Percentiles rank a stretch among this genome's conserved stretches.
These are phyloP conservation scores for Xerus inauris DNA, from an alignment of 2,113 vertebrate genomes.

Conservation along the genomic window DNA sequence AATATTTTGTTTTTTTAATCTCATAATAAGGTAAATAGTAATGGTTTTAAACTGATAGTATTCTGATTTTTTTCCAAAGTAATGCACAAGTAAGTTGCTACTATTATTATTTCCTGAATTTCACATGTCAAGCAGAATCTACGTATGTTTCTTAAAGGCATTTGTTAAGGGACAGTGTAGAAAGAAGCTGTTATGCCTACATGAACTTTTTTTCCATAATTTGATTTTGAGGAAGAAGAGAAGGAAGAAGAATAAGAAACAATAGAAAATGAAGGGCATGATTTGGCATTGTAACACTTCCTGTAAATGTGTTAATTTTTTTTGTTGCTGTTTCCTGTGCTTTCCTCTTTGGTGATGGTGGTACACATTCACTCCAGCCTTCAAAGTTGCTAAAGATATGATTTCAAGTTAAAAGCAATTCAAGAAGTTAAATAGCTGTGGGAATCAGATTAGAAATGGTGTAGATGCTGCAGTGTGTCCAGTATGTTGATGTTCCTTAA, in stretches of 20 bases:
- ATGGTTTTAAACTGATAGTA: neutral
- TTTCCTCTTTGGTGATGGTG: neutral
- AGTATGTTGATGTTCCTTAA: neutral
- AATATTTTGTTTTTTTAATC: neutral
- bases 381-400: neutral
- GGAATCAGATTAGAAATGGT: neutral
- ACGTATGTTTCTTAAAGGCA: neutral
- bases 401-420: neutral
- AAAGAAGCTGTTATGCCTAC: neutral
- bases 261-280: neutral
- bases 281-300: neutral
- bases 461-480: neutral
- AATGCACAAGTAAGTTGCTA: neutral
- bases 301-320: neutral
- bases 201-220: constrained; percentile 11
- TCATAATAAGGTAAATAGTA: neutral
- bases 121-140: neutral
- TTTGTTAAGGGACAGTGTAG: neutral
- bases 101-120: neutral
- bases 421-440: neutral
- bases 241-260: neutral
- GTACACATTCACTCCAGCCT: neutral
- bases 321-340: neutral
- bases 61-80: constrained; percentile 34
- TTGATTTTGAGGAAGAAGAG: neutral